Evolutionary conservation across 2,888 invertebrate species (phyloP), one percentile per base, ranked within the genome.

Genomic region (Drosophila diplacantha): DNA sequence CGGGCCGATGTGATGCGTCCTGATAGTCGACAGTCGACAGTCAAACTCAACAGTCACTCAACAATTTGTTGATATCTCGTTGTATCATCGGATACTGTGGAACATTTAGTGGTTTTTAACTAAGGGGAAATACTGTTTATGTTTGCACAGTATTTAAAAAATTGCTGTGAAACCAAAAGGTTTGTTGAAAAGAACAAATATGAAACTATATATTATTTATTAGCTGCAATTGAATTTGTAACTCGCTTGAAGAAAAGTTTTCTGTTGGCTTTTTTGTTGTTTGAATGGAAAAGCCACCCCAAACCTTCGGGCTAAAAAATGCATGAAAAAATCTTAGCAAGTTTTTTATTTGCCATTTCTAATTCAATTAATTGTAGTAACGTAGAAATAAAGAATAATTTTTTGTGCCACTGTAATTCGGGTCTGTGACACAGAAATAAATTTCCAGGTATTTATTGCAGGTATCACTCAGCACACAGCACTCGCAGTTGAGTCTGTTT

Each of bases 401-500:
- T 47, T 53, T 14, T 12, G 46, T 34, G 34, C 35, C 38, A 49
- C 38, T 60, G 60, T 41, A 34, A 34, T 2, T 35, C n/a, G 38
- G 51, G 53, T 55, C 59, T 60, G 64, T 71, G 83, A 69, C 78
- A 75, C 71, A 77, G 60, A 79, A 79, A 81, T 81, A 78, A 69
- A 74, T 64, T 77, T 74, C 44, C 63, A 52, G 64, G 37, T 74
- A 71, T 71, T 76, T 79, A 69, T 74, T 65, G 66, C 62, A 82
- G 77, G 54, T 70, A 71, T 66, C 59, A 49, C 56, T 63, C 53
- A 43, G 26, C 64, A 47, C 56, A 50, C 47, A 49, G 47, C 43
- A 43, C 60, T 61, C 39, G 38, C 49, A 41, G 44, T 53, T 54
- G 54, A 59, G 52, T 61, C 58, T 50, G 71, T 71, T 77, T 79